These are phyloP conservation scores for Neoaliturus tenellus DNA, from an alignment of 2,888 invertebrate species.

Conservation along the genomic window DNA sequence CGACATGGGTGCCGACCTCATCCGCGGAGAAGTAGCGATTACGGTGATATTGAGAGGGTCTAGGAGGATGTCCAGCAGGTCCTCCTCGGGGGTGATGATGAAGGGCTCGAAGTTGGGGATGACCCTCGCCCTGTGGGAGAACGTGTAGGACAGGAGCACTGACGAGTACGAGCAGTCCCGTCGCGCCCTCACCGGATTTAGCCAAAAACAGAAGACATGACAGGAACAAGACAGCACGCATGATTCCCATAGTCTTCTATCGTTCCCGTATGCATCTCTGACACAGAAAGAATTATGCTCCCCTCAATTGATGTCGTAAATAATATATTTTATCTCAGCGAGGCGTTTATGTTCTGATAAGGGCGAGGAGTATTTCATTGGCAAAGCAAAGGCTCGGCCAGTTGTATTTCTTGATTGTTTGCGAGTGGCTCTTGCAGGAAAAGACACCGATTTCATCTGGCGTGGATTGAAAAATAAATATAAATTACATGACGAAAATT, in stretches of 20 bases:
- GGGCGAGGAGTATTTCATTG: constrained; percentile 26
- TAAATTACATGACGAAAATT: too few species aligned
- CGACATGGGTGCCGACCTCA: constrained; percentile 24
- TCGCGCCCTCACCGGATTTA: not conserved
- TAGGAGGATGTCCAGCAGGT: constrained; percentile 17
- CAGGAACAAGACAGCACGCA: constrained; percentile 43
- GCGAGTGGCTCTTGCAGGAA: not conserved
- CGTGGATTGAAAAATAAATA: too few species aligned
- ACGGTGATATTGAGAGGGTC: constrained; percentile 4
- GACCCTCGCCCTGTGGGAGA: constrained; percentile 25
- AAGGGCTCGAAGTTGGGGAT: constrained; percentile 32
- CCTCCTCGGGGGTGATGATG: constrained; percentile 27
- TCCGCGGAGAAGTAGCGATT: constrained; percentile 36
- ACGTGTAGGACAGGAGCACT: constrained; percentile 26
- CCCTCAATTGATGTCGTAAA: constrained; percentile 27
- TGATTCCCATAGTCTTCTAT: constrained; percentile 43
- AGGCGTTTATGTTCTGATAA: constrained; percentile 34
- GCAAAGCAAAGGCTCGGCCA: constrained; percentile 35
- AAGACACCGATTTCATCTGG: too few species aligned
- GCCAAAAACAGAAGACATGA: constrained; percentile 39
- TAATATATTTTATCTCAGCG: constrained; percentile 8
- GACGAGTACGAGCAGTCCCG: constrained; percentile 12
- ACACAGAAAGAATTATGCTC: constrained; percentile 38
- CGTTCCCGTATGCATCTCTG: constrained; percentile 41
- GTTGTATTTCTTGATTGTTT: constrained; percentile 30